Evolutionary conservation across 1,140 invertebrate genomes (phyloP).

Genomic region (Fopius arisanus): DNA sequence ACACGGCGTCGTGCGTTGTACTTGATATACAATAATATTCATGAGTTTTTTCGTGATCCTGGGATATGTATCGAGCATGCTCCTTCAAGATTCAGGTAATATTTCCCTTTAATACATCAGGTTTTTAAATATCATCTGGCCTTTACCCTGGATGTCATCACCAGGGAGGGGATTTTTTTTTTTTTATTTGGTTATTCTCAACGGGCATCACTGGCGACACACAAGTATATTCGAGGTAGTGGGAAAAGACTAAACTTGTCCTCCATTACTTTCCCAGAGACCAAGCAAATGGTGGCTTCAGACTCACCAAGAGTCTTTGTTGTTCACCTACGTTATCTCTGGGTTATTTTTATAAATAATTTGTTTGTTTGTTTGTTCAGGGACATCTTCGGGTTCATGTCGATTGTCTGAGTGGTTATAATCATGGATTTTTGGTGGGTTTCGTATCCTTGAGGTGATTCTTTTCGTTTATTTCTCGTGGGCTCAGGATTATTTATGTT

Average conservation of each 20-base stretch:
- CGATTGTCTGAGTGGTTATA: background rate
- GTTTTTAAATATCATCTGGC: background rate
- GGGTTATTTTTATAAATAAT: background rate
- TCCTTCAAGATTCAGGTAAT: conserved; percentile 57
- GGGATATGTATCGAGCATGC: conserved; percentile 49
- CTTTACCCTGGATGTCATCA: too few species aligned
- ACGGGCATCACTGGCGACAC: conserved; percentile 35
- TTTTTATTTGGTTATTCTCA: conserved; percentile 26
- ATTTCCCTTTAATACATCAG: background rate
- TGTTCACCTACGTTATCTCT: conserved; percentile 29
- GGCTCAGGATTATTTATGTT: background rate
- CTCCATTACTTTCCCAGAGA: conserved; percentile 55
- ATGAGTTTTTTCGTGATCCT: conserved; percentile 25
- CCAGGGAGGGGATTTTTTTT: background rate
- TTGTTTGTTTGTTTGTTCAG: background rate
- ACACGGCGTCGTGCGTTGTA: background rate
- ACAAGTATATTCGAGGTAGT: conserved; percentile 41
- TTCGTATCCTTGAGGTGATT: background rate
- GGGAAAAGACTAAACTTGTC: conserved; percentile 45
- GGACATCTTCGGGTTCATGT: background rate
- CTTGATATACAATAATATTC: background rate
- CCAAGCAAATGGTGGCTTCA: conserved; percentile 56
- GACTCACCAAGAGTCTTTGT: conserved; percentile 44
- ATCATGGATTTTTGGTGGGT: background rate
- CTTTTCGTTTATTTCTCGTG: background rate